These are phyloP conservation scores for Zaprionus tsacasi DNA, from an alignment of 1,140 invertebrate species.

Conservation along the genomic window DNA sequence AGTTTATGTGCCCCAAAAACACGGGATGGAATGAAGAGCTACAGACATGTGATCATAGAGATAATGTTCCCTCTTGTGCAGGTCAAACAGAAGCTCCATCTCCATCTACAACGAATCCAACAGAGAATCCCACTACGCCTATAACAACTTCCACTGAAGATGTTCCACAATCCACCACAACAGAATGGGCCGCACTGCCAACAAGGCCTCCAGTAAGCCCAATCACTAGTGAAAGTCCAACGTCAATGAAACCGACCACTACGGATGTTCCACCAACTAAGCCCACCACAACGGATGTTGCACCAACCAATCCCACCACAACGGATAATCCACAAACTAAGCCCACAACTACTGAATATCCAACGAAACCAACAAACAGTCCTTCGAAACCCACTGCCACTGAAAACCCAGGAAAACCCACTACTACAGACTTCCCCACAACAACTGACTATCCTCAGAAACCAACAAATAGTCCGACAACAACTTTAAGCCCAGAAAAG, in stretches of 20 bases:
- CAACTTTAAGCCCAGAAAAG: slow-evolving; percentile 27
- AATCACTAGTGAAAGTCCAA: background rate
- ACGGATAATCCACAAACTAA: slow-evolving; percentile 32
- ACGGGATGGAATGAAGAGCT: slow-evolving; percentile 84
- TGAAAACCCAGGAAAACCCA: slow-evolving; percentile 23
- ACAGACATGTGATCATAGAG: slow-evolving; percentile 79
- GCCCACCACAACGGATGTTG: slow-evolving; percentile 24
- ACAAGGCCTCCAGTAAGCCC: background rate
- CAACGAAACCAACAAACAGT: slow-evolving; percentile 19
- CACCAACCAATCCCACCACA: slow-evolving; percentile 34
- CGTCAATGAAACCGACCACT: background rate
- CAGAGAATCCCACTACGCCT: slow-evolving; percentile 37
- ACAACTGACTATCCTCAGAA: slow-evolving; percentile 31
- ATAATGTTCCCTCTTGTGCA: slow-evolving; percentile 50
- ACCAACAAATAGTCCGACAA: background rate
- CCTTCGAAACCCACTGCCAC: slow-evolving; percentile 41
- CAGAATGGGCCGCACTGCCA: background rate
- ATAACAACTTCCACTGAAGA: slow-evolving; percentile 15
- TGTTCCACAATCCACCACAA: slow-evolving; percentile 34
- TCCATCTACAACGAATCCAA: slow-evolving; percentile 41
- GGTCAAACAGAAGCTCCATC: slow-evolving; percentile 32
- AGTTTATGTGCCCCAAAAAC: slow-evolving; percentile 84
- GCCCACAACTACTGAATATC: slow-evolving; percentile 23
- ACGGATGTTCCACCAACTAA: slow-evolving; percentile 29
- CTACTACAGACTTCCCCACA: slow-evolving; percentile 4